phyloP scores from a whole-genome alignment of 2,797 vertebrate genomes.

The Tokudaia muenninki region DNA sequence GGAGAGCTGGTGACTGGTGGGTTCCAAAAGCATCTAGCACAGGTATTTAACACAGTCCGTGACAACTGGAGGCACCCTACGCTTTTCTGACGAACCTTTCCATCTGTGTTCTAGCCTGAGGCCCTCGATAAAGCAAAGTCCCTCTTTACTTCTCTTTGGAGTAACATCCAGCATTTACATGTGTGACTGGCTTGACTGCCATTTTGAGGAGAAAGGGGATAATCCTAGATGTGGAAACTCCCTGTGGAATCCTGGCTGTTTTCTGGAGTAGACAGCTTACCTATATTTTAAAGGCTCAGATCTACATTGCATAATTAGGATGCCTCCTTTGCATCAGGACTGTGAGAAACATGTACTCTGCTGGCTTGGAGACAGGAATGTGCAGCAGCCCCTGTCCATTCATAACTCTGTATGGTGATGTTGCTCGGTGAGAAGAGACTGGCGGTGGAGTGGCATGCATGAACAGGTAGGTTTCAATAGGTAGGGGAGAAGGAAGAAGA shows the following conservation, averaged over 20 bases:
- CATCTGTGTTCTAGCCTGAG: neutral
- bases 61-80: neutral
- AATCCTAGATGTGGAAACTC: slow-evolving; percentile 17
- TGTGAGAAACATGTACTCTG: slow-evolving; percentile 12
- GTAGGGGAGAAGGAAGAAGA: neutral
- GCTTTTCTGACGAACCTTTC: neutral
- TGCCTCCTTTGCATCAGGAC: slow-evolving; percentile 37
- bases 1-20: neutral
- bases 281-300: slow-evolving; percentile 45
- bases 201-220: slow-evolving; percentile 21
- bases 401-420: neutral
- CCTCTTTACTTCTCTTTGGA: neutral
- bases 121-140: neutral
- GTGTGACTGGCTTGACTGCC: neutral
- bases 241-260: slow-evolving; percentile 44
- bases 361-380: slow-evolving; percentile 36
- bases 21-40: neutral
- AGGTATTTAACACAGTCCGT: neutral
- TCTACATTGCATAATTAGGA: slow-evolving; percentile 38
- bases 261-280: slow-evolving; percentile 52
- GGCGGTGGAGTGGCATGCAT: neutral
- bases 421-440: neutral
- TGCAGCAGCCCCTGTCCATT: neutral
- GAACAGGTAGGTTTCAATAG: neutral
- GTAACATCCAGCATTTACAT: neutral